A percentile compares a stretch with the other conserved stretches of the same genome.
These are phyloP conservation scores for Oryzias sinensis DNA, from an alignment of 2,797 vertebrate genomes.

Conservation along the genomic window DNA sequence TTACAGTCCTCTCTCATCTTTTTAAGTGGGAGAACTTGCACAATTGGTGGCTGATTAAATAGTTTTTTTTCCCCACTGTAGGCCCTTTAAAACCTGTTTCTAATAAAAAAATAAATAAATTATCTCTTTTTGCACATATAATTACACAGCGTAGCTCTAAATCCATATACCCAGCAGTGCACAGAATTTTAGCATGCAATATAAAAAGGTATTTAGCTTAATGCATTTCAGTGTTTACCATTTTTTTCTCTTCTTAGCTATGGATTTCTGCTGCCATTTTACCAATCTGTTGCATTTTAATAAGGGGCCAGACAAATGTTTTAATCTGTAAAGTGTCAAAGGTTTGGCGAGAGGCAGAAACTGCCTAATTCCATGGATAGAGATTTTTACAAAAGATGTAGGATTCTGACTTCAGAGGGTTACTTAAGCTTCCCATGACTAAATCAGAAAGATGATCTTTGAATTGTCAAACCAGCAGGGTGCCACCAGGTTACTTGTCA, in stretches of 20 bases:
- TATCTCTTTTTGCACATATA: too few relatives aligned
- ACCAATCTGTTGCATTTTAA: conserved; percentile 22
- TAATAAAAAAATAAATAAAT: too few relatives aligned
- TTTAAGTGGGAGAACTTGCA: too few relatives aligned
- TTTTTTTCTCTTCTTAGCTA: conserved; percentile 6
- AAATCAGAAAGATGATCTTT: conserved; percentile 2
- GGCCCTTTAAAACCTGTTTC: too few relatives aligned
- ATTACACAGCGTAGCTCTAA: not conserved
- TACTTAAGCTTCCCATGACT: not conserved
- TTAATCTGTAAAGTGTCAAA: conserved; percentile 27
- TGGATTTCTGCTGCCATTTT: conserved; percentile 6
- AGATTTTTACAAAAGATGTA: conserved; percentile 9
- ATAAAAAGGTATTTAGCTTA: conserved; percentile 15
- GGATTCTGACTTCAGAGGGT: not conserved
- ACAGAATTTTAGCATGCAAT: conserved; percentile 1
- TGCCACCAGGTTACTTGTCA: not conserved
- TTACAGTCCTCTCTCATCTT: too few relatives aligned
- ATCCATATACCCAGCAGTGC: conserved; percentile 8
- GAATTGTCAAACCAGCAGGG: not conserved
- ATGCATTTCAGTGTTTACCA: conserved; percentile 24
- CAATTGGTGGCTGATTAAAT: too few relatives aligned
- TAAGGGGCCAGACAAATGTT: conserved; percentile 23
- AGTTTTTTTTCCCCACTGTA: too few relatives aligned
- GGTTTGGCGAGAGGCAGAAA: conserved; percentile 16
- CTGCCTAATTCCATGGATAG: conserved; percentile 5